Percentiles rank a stretch among this genome's conserved stretches.
Evolutionary conservation across 2,888 invertebrate genomes (phyloP).

Genomic region (Acronicta alni): DNA sequence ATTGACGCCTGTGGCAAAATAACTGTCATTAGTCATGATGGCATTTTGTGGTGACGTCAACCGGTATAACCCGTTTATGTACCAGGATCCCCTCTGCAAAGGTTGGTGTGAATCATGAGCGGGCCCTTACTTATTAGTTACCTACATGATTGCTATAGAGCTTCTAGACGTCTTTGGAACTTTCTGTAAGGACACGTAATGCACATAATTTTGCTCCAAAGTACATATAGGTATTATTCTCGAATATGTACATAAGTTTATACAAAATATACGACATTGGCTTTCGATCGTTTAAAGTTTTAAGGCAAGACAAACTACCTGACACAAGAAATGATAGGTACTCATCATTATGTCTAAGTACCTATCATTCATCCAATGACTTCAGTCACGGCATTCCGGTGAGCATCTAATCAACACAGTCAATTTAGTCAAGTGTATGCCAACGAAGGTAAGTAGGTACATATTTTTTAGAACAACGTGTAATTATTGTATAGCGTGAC

Average conservation of each 20-base stretch:
- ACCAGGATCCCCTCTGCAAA: constrained; percentile 16
- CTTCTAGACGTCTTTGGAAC: constrained; percentile 1
- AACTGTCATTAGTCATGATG: constrained; percentile 23
- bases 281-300: too few species aligned
- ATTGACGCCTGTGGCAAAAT: constrained; percentile 42
- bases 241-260: too few species aligned
- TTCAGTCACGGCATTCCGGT: constrained; percentile 45
- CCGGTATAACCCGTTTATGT: constrained; percentile 26
- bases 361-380: constrained; percentile 44
- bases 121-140: constrained; percentile 2
- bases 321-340: constrained; percentile 30
- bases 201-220: too few species aligned
- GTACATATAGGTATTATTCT: too few species aligned
- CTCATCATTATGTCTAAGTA: constrained; percentile 25
- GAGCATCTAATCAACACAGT: constrained; percentile 24
- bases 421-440: constrained; percentile 36
- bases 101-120: constrained; percentile 13
- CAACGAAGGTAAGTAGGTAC: constrained; percentile 16
- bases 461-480: constrained; percentile 30
- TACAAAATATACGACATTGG: too few species aligned
- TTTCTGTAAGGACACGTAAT: not conserved
- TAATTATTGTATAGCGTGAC: constrained; percentile 62
- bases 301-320: constrained; percentile 6
- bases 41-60: constrained; percentile 46
- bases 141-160: not conserved